These are phyloP conservation scores for Coenonympha glycerion DNA, from an alignment of 2,888 invertebrate genomes.

Conservation along the genomic window DNA sequence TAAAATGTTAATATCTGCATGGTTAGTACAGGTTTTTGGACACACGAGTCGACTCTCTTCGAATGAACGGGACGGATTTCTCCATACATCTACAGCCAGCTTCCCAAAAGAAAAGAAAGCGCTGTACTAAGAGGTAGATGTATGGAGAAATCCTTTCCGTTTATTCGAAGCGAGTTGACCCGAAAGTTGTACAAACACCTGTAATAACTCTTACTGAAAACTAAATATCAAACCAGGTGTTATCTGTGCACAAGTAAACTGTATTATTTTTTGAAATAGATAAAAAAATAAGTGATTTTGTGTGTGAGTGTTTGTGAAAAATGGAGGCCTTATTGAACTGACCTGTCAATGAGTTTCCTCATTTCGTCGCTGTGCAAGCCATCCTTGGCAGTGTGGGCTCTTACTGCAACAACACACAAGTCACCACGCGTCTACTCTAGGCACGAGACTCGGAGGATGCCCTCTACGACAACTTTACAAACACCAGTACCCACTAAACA, in stretches of 20 bases:
- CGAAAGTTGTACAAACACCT: too few species aligned
- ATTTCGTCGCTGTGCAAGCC: conserved; percentile 96
- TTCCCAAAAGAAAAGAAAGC: too few species aligned
- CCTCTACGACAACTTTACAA: conserved; percentile 48
- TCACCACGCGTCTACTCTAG: conserved; percentile 72
- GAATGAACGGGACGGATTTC: too few species aligned
- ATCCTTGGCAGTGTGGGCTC: conserved; percentile 87
- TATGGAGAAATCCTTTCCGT: too few species aligned
- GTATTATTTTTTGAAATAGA: neutral
- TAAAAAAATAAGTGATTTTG: neutral
- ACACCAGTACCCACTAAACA: conserved; percentile 42
- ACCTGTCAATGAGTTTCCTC: conserved; percentile 98
- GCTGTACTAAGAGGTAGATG: too few species aligned
- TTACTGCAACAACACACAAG: conserved; percentile 78
- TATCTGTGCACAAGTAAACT: conserved; percentile 1
- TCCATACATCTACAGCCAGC: too few species aligned
- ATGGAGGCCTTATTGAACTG: conserved; percentile 73
- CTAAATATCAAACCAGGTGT: conserved; percentile 1
- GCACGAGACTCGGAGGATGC: conserved; percentile 56
- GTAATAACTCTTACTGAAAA: too few species aligned
- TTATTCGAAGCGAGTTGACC: too few species aligned
- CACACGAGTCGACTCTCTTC: too few species aligned
- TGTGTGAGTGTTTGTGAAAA: conserved; percentile 4
- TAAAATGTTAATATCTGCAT: neutral
- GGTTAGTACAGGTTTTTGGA: too few species aligned